These are phyloP conservation scores for Odontophorus gujanensis DNA, from an alignment of 2,113 vertebrate genomes.

Conservation along the genomic window DNA sequence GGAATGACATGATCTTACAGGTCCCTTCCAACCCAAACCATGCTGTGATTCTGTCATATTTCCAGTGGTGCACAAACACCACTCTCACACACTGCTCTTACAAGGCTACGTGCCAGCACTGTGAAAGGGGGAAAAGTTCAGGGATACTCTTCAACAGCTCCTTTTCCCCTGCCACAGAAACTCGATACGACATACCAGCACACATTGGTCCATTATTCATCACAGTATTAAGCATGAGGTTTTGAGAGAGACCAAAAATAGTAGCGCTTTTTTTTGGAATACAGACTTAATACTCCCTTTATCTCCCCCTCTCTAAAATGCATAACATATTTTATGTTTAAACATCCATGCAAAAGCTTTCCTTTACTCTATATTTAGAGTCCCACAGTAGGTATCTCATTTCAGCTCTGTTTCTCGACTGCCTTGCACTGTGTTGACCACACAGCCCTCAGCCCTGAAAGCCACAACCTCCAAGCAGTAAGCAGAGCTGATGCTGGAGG, in stretches of 20 bases:
- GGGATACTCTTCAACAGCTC: neutral
- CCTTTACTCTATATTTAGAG: neutral
- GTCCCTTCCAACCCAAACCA: too few relatives aligned
- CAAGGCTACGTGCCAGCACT: neutral
- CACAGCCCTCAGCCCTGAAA: neutral
- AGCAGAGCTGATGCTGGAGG: neutral
- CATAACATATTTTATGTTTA: neutral
- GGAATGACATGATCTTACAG: too few relatives aligned
- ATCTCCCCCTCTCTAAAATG: neutral
- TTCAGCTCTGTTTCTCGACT: neutral
- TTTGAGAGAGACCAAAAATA: neutral
- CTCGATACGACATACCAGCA: neutral
- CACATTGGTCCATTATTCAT: neutral
- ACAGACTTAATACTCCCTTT: neutral
- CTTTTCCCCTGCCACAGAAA: neutral
- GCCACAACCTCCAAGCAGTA: neutral
- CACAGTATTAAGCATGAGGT: neutral
- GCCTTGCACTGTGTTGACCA: neutral
- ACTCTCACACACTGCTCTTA: neutral
- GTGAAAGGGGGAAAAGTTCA: neutral
- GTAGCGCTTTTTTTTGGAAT: neutral
- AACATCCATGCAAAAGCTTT: rapidly evolving
- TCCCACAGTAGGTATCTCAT: neutral
- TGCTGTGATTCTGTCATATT: too few relatives aligned
- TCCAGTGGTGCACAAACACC: neutral